Conservation (phyloP, 2,888 invertebrate genomes). For the Monoplex corrugatus region DNA sequence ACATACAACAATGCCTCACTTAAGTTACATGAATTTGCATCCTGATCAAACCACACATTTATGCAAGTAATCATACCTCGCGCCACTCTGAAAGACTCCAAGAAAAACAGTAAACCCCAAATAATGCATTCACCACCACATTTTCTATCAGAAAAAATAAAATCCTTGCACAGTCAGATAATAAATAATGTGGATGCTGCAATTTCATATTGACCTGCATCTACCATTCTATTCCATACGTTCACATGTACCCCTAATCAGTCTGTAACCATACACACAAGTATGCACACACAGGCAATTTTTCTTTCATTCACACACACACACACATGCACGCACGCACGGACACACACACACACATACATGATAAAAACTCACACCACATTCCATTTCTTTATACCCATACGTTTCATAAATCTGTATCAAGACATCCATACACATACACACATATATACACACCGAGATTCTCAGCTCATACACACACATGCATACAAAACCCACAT, state of each 20-base stretch:
- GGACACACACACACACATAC: neutral
- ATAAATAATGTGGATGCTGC: too few species aligned
- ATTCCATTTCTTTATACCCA: neutral
- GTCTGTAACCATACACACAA: neutral
- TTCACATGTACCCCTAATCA: too few species aligned
- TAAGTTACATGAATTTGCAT: too few species aligned
- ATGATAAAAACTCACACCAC: neutral
- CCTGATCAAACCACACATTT: too few species aligned
- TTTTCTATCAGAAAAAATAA: too few species aligned
- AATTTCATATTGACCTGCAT: too few species aligned
- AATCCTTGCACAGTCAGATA: too few species aligned
- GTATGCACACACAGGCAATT: neutral
- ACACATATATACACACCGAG: neutral
- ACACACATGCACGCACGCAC: neutral
- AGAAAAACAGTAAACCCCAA: neutral
- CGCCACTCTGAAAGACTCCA: too few species aligned
- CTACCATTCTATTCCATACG: too few species aligned
- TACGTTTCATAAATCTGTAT: too few species aligned
- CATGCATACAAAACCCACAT: neutral
- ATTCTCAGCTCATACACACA: neutral
- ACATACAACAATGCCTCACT: too few species aligned
- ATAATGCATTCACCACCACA: neutral
- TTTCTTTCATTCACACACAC: neutral
- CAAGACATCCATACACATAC: neutral
- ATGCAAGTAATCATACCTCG: too few species aligned